Percentiles rank a stretch among this genome's conserved stretches.
phyloP scores from a whole-genome alignment of 1,140 invertebrate species.

The Drosophila ananassae region DNA sequence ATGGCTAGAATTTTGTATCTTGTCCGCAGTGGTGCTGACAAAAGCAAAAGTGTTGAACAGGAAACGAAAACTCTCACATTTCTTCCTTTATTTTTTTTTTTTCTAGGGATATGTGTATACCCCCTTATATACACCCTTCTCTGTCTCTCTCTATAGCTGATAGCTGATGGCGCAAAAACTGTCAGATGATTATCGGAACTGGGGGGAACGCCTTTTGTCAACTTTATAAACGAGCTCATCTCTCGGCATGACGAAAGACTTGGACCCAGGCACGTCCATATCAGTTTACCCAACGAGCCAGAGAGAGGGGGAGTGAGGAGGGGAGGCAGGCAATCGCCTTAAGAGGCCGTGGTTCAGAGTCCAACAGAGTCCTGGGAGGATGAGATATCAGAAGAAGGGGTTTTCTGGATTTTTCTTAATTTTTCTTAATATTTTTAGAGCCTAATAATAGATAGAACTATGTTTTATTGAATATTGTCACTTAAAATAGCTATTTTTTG shows the following conservation, averaged over 20 bases:
- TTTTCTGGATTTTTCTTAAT: no score
- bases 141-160: conserved; percentile 34
- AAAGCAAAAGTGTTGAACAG: conserved; percentile 51
- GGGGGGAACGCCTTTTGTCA: conserved; percentile 76
- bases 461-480: no score
- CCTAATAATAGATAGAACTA: no score
- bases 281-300: conserved; percentile 13
- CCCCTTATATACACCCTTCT: background rate
- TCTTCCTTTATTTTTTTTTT: background rate
- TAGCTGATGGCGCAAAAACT: conserved; percentile 79
- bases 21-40: conserved; percentile 53
- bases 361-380: background rate
- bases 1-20: conserved; percentile 48
- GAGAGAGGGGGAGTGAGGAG: background rate
- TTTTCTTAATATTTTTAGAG: no score
- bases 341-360: conserved; percentile 5
- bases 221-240: conserved; percentile 80
- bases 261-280: conserved; percentile 59
- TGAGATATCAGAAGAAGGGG: no score
- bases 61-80: conserved; percentile 28
- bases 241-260: conserved; percentile 48
- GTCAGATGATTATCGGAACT: conserved; percentile 75
- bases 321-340: background rate
- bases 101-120: background rate
- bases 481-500: no score